Conservation (phyloP, 2,113 vertebrate genomes). For the Chaenogobius annularis region DNA sequence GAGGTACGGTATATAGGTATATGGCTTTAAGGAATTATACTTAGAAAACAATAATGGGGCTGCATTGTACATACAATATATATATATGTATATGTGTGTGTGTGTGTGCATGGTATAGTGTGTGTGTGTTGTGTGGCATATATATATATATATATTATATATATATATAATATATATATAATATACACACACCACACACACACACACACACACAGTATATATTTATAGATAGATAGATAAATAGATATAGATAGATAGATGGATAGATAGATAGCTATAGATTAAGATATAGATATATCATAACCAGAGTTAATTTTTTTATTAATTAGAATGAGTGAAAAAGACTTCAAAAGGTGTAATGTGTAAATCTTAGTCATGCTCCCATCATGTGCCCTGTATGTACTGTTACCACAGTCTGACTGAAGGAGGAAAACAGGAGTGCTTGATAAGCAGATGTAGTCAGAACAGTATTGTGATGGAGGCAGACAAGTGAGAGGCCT, state of each 20-base stretch:
- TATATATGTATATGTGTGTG: too few species aligned
- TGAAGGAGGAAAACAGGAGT: conserved; percentile 23
- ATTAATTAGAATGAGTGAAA: neutral
- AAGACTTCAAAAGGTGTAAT: neutral
- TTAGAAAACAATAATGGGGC: neutral
- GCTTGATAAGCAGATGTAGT: conserved; percentile 49
- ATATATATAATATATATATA: too few species aligned
- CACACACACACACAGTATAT: too few species aligned
- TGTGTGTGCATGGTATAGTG: too few species aligned
- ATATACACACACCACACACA: too few species aligned
- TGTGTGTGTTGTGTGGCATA: neutral
- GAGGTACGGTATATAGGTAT: neutral
- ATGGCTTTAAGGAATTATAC: conserved; percentile 4
- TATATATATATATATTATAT: too few species aligned
- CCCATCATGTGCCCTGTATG: neutral
- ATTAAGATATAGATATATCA: neutral
- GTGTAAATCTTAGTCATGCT: neutral
- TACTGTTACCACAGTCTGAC: conserved; percentile 19
- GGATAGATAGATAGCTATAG: too few species aligned
- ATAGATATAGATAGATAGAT: too few species aligned
- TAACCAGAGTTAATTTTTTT: too few species aligned
- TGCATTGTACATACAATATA: neutral
- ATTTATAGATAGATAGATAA: too few species aligned
- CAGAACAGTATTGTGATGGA: conserved; percentile 54
- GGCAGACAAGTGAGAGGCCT: conserved; percentile 61